Conservation (phyloP, 2,888 invertebrate genomes). For the Synanthedon formicaeformis region DNA sequence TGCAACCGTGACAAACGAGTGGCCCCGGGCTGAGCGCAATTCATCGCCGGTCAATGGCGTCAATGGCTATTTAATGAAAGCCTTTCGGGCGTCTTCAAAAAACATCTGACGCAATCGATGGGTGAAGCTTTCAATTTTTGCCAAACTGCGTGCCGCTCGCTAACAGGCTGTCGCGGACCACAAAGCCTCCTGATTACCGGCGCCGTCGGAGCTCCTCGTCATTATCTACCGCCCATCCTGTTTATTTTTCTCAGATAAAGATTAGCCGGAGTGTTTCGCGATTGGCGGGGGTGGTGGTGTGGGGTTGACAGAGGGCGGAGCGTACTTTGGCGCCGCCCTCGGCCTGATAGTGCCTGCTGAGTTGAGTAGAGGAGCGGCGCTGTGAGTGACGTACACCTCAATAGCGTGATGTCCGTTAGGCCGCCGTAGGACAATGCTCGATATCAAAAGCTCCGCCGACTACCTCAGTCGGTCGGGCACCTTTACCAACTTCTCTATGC, state of each 20-base stretch:
- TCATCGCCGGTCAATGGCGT: neutral
- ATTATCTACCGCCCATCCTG: slow-evolving; percentile 66
- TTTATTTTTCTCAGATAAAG: slow-evolving; percentile 70
- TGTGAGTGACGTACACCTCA: slow-evolving; percentile 17
- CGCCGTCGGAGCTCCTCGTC: slow-evolving; percentile 45
- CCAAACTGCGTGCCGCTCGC: slow-evolving; percentile 47
- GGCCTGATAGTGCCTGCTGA: slow-evolving; percentile 22
- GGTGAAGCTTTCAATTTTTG: slow-evolving; percentile 44
- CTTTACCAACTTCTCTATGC: slow-evolving; percentile 95
- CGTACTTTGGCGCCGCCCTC: slow-evolving; percentile 8
- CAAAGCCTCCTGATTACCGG: slow-evolving; percentile 64
- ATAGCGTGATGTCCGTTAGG: slow-evolving; percentile 15
- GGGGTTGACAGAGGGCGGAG: slow-evolving; percentile 3
- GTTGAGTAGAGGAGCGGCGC: slow-evolving; percentile 23
- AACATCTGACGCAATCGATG: slow-evolving; percentile 17
- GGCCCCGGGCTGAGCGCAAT: slow-evolving; percentile 2
- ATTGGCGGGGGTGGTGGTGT: slow-evolving; percentile 49
- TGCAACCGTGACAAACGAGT: slow-evolving; percentile 34
- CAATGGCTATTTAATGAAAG: neutral
- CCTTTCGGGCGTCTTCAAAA: slow-evolving; percentile 15
- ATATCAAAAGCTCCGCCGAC: slow-evolving; percentile 92
- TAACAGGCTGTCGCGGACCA: slow-evolving; percentile 53
- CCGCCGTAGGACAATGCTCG: slow-evolving; percentile 76
- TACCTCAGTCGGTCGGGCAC: slow-evolving; percentile 91
- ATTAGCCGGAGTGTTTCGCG: slow-evolving; percentile 60